Evolutionary conservation across 2,113 vertebrate genomes (phyloP).

Genomic region (Chloebia gouldiae): DNA sequence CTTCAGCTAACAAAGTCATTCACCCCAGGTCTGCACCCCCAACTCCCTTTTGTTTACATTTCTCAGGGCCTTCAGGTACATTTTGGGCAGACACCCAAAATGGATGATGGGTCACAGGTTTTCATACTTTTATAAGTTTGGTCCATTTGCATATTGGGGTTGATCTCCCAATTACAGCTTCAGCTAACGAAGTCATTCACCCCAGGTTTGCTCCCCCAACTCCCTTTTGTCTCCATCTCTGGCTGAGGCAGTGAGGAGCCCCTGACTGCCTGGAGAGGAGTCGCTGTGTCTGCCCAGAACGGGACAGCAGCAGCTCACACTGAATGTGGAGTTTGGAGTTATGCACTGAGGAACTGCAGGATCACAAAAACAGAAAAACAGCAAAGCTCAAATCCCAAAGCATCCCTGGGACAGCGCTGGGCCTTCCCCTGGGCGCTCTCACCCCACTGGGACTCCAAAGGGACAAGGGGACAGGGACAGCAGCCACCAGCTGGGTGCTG

Average conservation of each 20-base stretch:
- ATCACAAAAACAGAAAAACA: accelerated
- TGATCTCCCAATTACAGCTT: not conserved
- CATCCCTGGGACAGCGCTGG: not conserved
- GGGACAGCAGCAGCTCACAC: not conserved
- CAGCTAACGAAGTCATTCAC: not conserved
- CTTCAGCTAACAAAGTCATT: not conserved
- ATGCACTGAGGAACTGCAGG: not conserved
- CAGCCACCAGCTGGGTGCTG: not conserved
- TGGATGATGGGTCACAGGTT: accelerated
- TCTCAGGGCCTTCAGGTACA: too few relatives aligned
- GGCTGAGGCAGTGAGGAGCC: not conserved
- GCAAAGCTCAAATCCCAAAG: accelerated
- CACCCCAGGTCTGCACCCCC: accelerated
- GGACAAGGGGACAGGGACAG: not conserved
- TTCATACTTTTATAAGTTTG: not conserved
- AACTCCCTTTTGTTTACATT: not conserved
- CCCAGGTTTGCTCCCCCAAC: accelerated
- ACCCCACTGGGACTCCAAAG: not conserved
- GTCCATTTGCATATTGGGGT: not conserved
- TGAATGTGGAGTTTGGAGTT: accelerated
- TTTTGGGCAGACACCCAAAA: not conserved
- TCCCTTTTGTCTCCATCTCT: not conserved
- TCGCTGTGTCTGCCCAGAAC: not conserved
- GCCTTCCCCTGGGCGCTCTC: accelerated
- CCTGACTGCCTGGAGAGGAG: not conserved